Conservation (phyloP, 2,113 vertebrate genomes). For the Cyprinus carpio region DNA sequence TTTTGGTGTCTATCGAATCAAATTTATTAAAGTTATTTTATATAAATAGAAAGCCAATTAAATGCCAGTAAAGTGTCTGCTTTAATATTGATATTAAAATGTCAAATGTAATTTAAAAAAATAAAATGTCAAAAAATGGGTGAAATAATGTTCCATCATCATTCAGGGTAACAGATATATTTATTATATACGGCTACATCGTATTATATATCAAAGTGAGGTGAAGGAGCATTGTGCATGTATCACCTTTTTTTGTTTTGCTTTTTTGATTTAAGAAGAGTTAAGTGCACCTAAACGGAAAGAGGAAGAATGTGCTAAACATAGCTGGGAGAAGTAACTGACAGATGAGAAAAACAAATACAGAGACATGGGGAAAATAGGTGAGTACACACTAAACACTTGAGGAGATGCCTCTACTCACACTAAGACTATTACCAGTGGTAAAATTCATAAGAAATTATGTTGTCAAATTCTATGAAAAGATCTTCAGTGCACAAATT, state of each 20-base stretch:
- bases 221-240: too few relatives aligned
- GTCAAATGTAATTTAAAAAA: too few relatives aligned
- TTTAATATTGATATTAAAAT: too few relatives aligned
- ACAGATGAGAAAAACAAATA: conserved; percentile 25
- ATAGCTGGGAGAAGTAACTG: conserved; percentile 64
- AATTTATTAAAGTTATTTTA: too few relatives aligned
- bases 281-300: conserved; percentile 68
- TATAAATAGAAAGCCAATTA: too few relatives aligned
- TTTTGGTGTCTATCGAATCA: too few relatives aligned
- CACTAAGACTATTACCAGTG: neutral
- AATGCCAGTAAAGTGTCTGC: too few relatives aligned
- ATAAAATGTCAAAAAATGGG: too few relatives aligned
- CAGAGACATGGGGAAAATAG: conserved; percentile 1
- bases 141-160: too few relatives aligned
- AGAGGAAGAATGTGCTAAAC: conserved; percentile 58
- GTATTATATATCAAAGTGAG: too few relatives aligned
- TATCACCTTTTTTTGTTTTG: neutral
- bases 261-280: conserved; percentile 51
- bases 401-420: neutral
- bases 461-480: neutral
- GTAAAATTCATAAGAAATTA: neutral
- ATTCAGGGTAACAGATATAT: too few relatives aligned
- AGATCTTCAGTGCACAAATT: neutral
- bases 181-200: too few relatives aligned
- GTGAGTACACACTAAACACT: conserved; percentile 8